A percentile compares a stretch with the other conserved stretches of the same genome.
These are phyloP conservation scores for Anthopleura sola DNA, from an alignment of 64 coral and sea anemone genomes.

Conservation along the genomic window DNA sequence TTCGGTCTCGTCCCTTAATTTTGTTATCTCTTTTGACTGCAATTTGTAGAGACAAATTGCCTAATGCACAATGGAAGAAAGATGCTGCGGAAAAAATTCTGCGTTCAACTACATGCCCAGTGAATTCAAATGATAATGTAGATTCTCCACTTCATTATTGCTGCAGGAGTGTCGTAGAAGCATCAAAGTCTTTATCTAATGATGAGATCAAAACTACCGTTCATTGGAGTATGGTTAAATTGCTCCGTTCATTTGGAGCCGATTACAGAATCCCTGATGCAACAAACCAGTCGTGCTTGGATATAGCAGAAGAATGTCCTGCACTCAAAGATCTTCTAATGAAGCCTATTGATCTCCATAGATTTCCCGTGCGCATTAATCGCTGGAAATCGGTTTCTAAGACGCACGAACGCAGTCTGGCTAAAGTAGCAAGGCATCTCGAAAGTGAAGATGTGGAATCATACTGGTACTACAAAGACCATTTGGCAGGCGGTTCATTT, in stretches of 20 bases:
- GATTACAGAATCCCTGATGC: neutral
- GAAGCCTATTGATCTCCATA: neutral
- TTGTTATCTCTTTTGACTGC: neutral
- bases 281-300: neutral
- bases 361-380: slow-evolving; percentile 7
- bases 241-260: neutral
- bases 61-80: neutral
- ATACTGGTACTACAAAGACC: slow-evolving; percentile 37
- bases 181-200: neutral
- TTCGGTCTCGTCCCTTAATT: neutral
- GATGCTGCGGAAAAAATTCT: neutral
- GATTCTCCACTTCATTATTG: neutral
- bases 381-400: slow-evolving; percentile 35
- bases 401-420: slow-evolving; percentile 3
- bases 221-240: neutral
- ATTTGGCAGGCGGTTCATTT: slow-evolving; percentile 34
- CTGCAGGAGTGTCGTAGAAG: neutral
- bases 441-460: neutral
- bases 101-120: no score
- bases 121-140: neutral
- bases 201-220: neutral
- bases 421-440: slow-evolving; percentile 10
- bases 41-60: neutral
- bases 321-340: slow-evolving; percentile 12
- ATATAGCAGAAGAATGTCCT: neutral